These are phyloP conservation scores for Aldabrachelys gigantea DNA, from an alignment of 2,113 vertebrate species.

Conservation along the genomic window DNA sequence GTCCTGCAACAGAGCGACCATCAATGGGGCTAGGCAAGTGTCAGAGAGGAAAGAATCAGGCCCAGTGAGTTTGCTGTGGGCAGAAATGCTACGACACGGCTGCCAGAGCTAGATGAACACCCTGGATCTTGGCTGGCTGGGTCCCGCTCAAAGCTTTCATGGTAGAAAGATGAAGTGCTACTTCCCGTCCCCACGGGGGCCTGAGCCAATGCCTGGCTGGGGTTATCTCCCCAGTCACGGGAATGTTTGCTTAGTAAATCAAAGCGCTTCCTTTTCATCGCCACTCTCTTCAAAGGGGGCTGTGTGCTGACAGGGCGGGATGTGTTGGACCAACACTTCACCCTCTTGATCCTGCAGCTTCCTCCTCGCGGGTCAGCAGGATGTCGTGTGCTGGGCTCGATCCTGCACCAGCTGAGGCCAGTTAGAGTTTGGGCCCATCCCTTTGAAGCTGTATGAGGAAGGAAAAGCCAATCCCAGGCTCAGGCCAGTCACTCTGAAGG, in stretches of 20 bases:
- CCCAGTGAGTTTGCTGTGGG: neutral
- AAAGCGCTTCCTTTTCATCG: conserved; percentile 40
- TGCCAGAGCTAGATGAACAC: neutral
- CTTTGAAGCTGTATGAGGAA: neutral
- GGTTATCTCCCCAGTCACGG: conserved; percentile 34
- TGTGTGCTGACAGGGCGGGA: neutral
- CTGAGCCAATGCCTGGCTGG: neutral
- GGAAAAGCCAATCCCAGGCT: neutral
- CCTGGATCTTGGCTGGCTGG: rapidly evolving
- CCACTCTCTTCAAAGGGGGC: conserved; percentile 36
- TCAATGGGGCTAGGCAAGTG: neutral
- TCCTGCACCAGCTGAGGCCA: neutral
- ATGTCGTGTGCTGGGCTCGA: neutral
- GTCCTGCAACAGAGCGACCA: neutral
- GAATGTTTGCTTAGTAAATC: conserved; percentile 58
- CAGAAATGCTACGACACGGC: neutral
- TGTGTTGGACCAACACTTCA: neutral
- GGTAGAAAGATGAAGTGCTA: conserved; percentile 68
- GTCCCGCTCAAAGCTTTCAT: neutral
- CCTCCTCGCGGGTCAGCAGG: neutral
- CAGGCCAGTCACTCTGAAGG: neutral
- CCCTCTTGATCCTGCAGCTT: neutral
- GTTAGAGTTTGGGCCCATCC: neutral
- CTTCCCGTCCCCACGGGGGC: conserved; percentile 25
- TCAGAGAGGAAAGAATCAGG: rapidly evolving